A percentile compares a stretch with the other conserved stretches of the same genome.
These are phyloP conservation scores for Myoxocephalus aenaeus DNA, from an alignment of 2,797 vertebrate genomes.

Conservation along the genomic window DNA sequence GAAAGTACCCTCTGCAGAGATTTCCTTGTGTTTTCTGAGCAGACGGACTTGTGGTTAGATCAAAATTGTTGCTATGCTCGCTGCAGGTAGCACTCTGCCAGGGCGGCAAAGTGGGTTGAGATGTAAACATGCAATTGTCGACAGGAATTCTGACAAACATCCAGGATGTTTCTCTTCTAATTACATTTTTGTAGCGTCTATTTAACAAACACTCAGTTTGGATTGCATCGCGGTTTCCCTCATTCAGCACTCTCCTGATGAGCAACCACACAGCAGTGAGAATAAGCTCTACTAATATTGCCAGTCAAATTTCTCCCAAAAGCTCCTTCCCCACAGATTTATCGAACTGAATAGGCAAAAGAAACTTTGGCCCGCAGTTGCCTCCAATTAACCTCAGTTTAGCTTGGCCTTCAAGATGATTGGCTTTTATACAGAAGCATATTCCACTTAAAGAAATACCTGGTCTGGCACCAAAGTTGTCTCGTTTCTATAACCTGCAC, in stretches of 20 bases:
- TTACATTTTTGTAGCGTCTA: slow-evolving; percentile 49
- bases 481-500: slow-evolving; percentile 64
- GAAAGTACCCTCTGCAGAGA: slow-evolving; percentile 1
- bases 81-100: slow-evolving; percentile 55
- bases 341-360: slow-evolving; percentile 42
- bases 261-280: slow-evolving; percentile 23
- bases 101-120: slow-evolving; percentile 43
- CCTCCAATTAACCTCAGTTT: slow-evolving; percentile 75
- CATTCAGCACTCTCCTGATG: slow-evolving; percentile 37
- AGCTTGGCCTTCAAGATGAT: slow-evolving; percentile 65
- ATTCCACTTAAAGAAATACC: slow-evolving; percentile 60
- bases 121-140: slow-evolving; percentile 64
- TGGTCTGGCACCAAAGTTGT: slow-evolving; percentile 30
- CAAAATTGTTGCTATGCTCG: slow-evolving; percentile 42
- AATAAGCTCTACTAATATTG: slow-evolving; percentile 38
- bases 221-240: slow-evolving; percentile 29
- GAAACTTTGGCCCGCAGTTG: slow-evolving; percentile 50
- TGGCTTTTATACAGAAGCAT: slow-evolving; percentile 65
- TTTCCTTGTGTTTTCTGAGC: slow-evolving; percentile 27
- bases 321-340: slow-evolving; percentile 36
- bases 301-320: slow-evolving; percentile 35
- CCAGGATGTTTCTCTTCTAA: slow-evolving; percentile 49
- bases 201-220: slow-evolving; percentile 38
- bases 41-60: slow-evolving; percentile 55
- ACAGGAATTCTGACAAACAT: slow-evolving; percentile 41